phyloP scores from a whole-genome alignment of 2,797 vertebrate species.

The Pyrocephalus nanus region DNA sequence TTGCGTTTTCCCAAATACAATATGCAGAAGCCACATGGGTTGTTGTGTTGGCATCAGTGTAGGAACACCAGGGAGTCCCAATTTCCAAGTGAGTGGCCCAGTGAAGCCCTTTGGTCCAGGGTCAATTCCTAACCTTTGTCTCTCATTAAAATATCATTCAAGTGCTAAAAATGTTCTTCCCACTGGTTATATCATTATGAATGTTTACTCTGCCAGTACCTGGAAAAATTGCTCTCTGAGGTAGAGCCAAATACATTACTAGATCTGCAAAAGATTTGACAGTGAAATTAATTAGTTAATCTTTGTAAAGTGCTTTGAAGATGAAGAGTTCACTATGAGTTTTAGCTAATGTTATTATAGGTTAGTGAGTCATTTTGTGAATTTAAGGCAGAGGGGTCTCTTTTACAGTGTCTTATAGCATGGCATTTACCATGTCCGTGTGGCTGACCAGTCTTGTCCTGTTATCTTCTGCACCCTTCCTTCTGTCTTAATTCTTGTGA shows the following conservation, averaged over 20 bases:
- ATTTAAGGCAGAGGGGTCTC: slow-evolving; percentile 55
- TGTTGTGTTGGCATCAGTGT: neutral
- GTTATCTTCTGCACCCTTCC: neutral
- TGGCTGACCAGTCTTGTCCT: neutral
- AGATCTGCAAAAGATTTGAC: slow-evolving; percentile 75
- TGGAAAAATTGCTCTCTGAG: slow-evolving; percentile 74
- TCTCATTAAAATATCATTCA: slow-evolving; percentile 48
- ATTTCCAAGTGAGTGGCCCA: neutral
- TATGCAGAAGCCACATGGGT: neutral
- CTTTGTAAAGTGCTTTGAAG: slow-evolving; percentile 60
- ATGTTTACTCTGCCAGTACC: slow-evolving; percentile 73
- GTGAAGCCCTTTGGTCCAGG: slow-evolving; percentile 37
- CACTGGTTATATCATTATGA: slow-evolving; percentile 72
- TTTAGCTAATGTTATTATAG: slow-evolving; percentile 74
- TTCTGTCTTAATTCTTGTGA: neutral
- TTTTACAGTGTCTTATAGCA: neutral
- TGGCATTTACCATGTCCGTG: neutral
- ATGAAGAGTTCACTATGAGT: slow-evolving; percentile 67
- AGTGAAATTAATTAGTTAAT: slow-evolving; percentile 74
- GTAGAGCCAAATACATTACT: slow-evolving; percentile 75
- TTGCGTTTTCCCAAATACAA: neutral
- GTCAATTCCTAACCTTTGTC: slow-evolving; percentile 49
- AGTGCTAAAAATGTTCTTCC: slow-evolving; percentile 59
- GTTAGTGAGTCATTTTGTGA: slow-evolving; percentile 72
- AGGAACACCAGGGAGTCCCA: neutral